Conservation (phyloP, 2,797 vertebrate species). For the Petrocephalus schoutedeni region DNA sequence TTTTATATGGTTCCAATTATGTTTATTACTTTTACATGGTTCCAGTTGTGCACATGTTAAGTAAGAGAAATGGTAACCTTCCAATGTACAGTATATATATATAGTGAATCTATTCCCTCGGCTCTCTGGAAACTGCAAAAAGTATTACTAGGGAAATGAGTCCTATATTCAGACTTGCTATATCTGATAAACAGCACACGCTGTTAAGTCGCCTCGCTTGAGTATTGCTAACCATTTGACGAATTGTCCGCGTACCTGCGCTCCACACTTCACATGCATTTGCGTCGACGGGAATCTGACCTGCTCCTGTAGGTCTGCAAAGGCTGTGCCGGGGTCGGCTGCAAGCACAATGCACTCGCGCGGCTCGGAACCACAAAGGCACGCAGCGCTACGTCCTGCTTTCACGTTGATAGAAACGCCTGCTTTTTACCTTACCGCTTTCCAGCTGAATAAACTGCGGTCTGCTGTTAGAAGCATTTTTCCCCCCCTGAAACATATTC, state of each 20-base stretch:
- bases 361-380: neutral
- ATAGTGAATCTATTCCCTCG: neutral
- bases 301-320: neutral
- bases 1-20: constrained; percentile 4
- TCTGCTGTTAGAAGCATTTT: neutral
- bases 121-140: neutral
- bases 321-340: neutral
- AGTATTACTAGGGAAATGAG: neutral
- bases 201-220: constrained; percentile 4
- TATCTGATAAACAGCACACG: neutral
- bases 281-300: neutral
- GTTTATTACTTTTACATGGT: neutral
- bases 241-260: neutral
- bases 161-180: neutral
- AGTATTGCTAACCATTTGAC: neutral
- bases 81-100: neutral
- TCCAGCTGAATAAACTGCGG: neutral
- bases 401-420: neutral
- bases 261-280: neutral
- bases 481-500: neutral
- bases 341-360: neutral
- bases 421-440: neutral
- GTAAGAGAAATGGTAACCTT: neutral
- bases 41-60: neutral
- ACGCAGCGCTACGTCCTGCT: neutral